Evolutionary conservation across 2,113 vertebrate genomes (phyloP).

Genomic region (Leuciscus idus): DNA sequence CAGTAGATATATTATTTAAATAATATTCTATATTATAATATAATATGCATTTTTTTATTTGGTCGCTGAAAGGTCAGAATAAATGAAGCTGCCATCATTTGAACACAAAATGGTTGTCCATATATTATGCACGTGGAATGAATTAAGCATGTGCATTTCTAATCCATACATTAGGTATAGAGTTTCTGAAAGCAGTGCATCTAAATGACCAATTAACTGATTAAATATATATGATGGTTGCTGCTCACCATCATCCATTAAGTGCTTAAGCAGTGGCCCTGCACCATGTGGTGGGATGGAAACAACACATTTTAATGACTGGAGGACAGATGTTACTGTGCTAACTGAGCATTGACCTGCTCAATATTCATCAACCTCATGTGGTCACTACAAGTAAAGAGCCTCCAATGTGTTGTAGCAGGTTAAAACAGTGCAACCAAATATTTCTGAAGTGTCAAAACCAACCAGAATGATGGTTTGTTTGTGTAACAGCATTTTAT

Average conservation of each 20-base stretch:
- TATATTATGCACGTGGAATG: neutral
- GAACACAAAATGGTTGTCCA: neutral
- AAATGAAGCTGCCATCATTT: neutral
- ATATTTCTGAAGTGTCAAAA: neutral
- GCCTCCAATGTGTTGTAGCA: neutral
- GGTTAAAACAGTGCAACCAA: neutral
- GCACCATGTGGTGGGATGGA: conserved; percentile 1
- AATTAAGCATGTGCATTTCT: neutral
- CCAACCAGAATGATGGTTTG: neutral
- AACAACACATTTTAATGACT: conserved; percentile 40
- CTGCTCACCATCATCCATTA: conserved; percentile 32
- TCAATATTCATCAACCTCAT: conserved; percentile 1
- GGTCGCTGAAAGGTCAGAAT: neutral
- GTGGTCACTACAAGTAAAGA: neutral
- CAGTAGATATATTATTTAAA: too few relatives aligned
- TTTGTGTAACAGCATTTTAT: neutral
- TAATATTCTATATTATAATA: neutral
- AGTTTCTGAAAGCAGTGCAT: conserved; percentile 3
- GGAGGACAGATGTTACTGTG: conserved; percentile 35
- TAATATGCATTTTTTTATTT: neutral
- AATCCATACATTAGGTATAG: conserved; percentile 31
- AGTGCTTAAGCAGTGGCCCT: conserved; percentile 10
- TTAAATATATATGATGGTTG: conserved; percentile 45
- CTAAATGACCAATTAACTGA: conserved; percentile 47
- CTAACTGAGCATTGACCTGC: conserved; percentile 2